Base-by-base conservation (phyloP, 1,140 invertebrate species). In the Oppia nitens region DNA sequence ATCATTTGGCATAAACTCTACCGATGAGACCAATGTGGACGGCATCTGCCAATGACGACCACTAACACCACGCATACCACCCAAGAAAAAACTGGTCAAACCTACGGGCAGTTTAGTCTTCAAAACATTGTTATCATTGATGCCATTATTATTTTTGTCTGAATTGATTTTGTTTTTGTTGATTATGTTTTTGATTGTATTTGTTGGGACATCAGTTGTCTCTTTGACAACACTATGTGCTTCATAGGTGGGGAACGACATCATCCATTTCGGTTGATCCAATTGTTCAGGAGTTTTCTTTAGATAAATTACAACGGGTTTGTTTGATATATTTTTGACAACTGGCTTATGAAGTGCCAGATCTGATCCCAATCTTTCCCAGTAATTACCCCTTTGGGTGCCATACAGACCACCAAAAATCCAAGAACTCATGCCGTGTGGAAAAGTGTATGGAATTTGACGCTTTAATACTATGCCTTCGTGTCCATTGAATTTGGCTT, bases 41-140 rank as follows among this genome's bases (percentile, higher is more conserved):
- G 58, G 59, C 47, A 61, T 20, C 4, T 50, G 3, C 60, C 60
- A 61, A 27, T 61, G 60, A 26, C 60, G 58, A 17, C 47, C 60
- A 29, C 25, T 49, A 9, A 61, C 14, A 20, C 51, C 60, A 17
- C 60, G 60, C 11, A 62, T 40, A 24, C 60, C 60, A 17, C 60
- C 60, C 2, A 61, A 53, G 12, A 61, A 23, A 27, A 59, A 61
- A 26, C 49, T 55, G 45, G 59, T 62, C 29, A 61, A 49, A 28
- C 60, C 60, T 11, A 61, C 60, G 1, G 60, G 60, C 24, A 61
- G 25, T 53, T 60, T 51, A 25, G 60, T 61, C 27, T 53, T 61
- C n/a, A 61, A 26, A 29, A 1, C 25, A 3, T 25, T 20, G 45
- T 47, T n/a, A 25, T 52, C 11, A 24, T 24, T 25, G 12, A 23